Conservation (phyloP, 2,888 invertebrate species). For the Sipha maydis region DNA sequence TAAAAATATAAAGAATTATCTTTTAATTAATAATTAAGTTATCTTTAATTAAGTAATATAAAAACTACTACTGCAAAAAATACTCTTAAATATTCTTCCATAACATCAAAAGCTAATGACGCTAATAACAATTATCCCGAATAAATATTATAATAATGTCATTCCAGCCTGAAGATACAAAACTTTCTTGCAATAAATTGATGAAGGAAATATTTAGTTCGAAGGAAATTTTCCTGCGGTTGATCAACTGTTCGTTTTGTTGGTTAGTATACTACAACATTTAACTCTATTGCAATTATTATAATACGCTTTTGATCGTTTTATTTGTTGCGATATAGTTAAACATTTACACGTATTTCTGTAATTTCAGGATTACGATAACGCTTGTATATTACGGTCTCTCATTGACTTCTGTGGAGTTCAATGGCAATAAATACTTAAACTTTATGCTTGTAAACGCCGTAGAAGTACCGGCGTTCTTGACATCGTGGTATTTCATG, state of each 20-base stretch:
- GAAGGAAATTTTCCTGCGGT: conserved; percentile 70
- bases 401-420: conserved; percentile 79
- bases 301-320: not conserved
- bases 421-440: conserved; percentile 80
- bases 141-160: not conserved
- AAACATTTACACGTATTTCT: conserved; percentile 67
- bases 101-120: too few species aligned
- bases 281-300: conserved; percentile 64
- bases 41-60: too few species aligned
- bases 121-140: not conserved
- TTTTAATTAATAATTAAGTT: too few species aligned
- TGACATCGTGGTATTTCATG: conserved; percentile 64
- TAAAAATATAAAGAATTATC: too few species aligned
- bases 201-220: conserved; percentile 71
- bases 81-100: not conserved
- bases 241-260: conserved; percentile 78
- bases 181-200: conserved; percentile 63
- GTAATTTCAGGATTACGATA: conserved; percentile 72
- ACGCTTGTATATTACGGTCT: conserved; percentile 84
- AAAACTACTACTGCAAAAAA: not conserved
- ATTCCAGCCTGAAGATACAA: conserved; percentile 31
- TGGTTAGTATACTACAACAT: conserved; percentile 71
- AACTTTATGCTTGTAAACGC: conserved; percentile 74
- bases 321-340: too few species aligned
- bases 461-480: conserved; percentile 66